Evolutionary conservation across 2,888 invertebrate genomes (phyloP), one percentile per base, ranked within the genome.

Genomic region (Xestoiulus laeticollis): DNA sequence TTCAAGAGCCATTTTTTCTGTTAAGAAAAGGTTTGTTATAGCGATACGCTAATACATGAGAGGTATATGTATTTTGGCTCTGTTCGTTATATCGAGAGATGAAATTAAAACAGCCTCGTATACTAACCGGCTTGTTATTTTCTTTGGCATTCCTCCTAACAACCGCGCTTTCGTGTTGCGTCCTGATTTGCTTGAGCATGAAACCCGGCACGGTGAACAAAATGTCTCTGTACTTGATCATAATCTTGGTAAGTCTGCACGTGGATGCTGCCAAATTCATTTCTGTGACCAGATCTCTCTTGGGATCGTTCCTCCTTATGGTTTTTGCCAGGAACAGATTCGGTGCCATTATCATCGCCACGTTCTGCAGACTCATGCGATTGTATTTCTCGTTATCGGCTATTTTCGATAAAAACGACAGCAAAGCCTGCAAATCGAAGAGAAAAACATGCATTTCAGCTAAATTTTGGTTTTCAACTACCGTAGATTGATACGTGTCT

Each of bases 311-410:
- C 85, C 43, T 43, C 10, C 87, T 83, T 4, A 78, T 22, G 32
- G 83, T 82, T 44, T 88, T 87, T 32, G 90, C 90, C 43, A 92
- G 90, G 90, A 93, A 93, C 90, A 98, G 94, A 88, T 98, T 97
- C n/a, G 98, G 98, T 22, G 98, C 98, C 90, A 98, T 96, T 90
- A 98, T 98, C 95, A 97, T 97, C 48, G 98, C 96, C 68, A 98
- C 97, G 92, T 98, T 98, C 91, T 96, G 96, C 89, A 96, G 94
- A 90, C 95, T 95, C 98, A 98, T 98, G 93, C 97, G 96, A 92
- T 98, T 98, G 90, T 93, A 93, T 90, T 94, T 93, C 88, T 92
- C 92, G 90, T 95, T 93, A 85, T 94, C 94, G 3, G 95, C 95
- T 87, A 98, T 94, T 90, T 94, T 94, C 87, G 94, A 94, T 89